Evolutionary conservation across 2,797 vertebrate species (phyloP), one percentile per base, ranked within the genome.

Genomic region (Anniella stebbinsi): DNA sequence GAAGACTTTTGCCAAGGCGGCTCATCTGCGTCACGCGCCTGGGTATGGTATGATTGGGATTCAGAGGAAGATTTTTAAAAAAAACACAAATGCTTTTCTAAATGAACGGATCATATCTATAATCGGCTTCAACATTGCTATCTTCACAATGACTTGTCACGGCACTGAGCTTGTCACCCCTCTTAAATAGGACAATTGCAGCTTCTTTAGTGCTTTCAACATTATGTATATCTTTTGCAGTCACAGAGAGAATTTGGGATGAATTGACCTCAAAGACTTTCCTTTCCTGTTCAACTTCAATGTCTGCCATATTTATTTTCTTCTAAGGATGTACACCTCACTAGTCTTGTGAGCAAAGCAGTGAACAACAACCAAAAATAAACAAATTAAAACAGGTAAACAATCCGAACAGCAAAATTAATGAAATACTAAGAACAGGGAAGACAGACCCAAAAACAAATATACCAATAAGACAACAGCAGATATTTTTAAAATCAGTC

Each of bases 1-100:
- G 90, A 96, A 95, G 95, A 96, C 93, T 97, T 97, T 97, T 96
- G 96, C 97, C 97, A 97, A 97, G 95, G 96, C 92, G 92, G 95
- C 94, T 95, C 89, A 94, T 96, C 95, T 93, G 93, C 94, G 75
- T 92, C 90, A 88, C 70, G 88, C 86, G 91, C 93, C 94, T 93
- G 90, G 90, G 92, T 95, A 93, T 91, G 93, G 80, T 87, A 77
- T 94, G 93, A 96, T 93, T 96, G 88, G 91, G 92, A 97, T 96
- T 97, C 96, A 91, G 80, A 90, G 92, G 93, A 94, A 95, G 90
- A 92, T 94, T 95, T 94, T 95, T 96, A 88, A 84, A 95, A 95
- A n/a, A n/a, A n/a, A n/a, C n/a, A n/a, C n/a, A n/a, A 95, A 95
- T 92, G n/a, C 88, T 96, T 95, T 93, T 94, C 85, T 41, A 77